A percentile compares a stretch with the other conserved stretches of the same genome.
Evolutionary conservation across 2,113 vertebrate species (phyloP).

Genomic region (Nannobrachium achirus): DNA sequence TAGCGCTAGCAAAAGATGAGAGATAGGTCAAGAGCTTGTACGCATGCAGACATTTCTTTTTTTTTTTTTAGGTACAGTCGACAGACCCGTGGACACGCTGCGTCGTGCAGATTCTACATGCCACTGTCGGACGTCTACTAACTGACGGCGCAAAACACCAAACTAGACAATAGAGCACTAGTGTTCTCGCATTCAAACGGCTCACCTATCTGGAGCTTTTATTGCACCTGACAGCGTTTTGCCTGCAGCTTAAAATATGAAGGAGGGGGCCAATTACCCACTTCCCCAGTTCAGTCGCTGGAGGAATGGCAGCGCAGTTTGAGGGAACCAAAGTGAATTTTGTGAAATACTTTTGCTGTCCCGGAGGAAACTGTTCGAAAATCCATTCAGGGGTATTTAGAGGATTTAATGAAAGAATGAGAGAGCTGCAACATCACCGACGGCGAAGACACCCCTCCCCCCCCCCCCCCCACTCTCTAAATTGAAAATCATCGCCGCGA

Average conservation of each 20-base stretch:
- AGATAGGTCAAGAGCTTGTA: slow-evolving; percentile 45
- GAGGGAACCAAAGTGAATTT: not conserved
- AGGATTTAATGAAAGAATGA: slow-evolving; percentile 21
- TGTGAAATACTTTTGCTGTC: slow-evolving; percentile 11
- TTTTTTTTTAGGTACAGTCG: slow-evolving; percentile 43
- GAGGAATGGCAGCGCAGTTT: slow-evolving; percentile 5
- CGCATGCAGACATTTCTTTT: slow-evolving; percentile 1
- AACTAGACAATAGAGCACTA: slow-evolving; percentile 34
- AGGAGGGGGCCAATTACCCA: slow-evolving; percentile 54
- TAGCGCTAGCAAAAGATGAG: slow-evolving; percentile 25
- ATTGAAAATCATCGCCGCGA: slow-evolving; percentile 65
- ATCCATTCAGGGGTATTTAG: slow-evolving; percentile 25
- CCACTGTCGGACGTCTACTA: slow-evolving; percentile 26
- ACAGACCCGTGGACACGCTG: slow-evolving; percentile 11
- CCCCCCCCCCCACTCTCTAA: slow-evolving; percentile 35
- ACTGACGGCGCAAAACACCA: slow-evolving; percentile 45
- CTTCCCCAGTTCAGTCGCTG: slow-evolving; percentile 3
- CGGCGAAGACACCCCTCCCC: slow-evolving; percentile 45
- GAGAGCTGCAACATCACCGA: slow-evolving; percentile 52
- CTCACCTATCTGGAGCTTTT: slow-evolving; percentile 33
- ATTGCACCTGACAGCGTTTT: slow-evolving; percentile 36
- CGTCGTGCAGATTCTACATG: slow-evolving; percentile 47
- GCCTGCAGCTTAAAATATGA: slow-evolving; percentile 31
- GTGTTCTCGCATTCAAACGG: slow-evolving; percentile 33
- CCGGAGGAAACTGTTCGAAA: slow-evolving; percentile 29